These are phyloP conservation scores for Ophiodon elongatus DNA, from an alignment of 2,113 vertebrate genomes.

Conservation along the genomic window DNA sequence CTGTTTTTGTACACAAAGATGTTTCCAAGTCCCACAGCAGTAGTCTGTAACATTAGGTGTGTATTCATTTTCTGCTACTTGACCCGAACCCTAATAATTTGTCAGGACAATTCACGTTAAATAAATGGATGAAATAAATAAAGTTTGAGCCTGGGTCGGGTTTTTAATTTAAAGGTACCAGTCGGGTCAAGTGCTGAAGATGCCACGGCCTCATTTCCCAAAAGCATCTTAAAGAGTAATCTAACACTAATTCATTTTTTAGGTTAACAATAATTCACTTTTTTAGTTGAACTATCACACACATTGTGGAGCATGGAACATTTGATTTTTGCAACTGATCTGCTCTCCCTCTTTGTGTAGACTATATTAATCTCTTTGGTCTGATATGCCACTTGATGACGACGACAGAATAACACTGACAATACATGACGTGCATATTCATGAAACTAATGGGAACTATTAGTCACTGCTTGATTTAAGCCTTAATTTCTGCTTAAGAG, in stretches of 20 bases:
- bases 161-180: not conserved
- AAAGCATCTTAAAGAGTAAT: not conserved
- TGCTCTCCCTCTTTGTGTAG: not conserved
- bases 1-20: not conserved
- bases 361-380: too few species aligned
- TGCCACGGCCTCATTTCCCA: not conserved
- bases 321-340: not conserved
- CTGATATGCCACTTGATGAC: not conserved
- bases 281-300: not conserved
- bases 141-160: not conserved
- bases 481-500: not conserved
- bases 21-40: not conserved
- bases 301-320: not conserved
- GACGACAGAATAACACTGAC: not conserved
- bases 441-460: not conserved
- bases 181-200: not conserved
- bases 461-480: not conserved
- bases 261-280: too few species aligned
- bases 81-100: not conserved
- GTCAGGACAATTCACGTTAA: not conserved
- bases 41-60: constrained; percentile 4
- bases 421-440: not conserved
- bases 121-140: not conserved
- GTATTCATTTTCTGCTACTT: not conserved
- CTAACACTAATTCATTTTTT: too few species aligned